phyloP scores from a whole-genome alignment of 2,888 invertebrate species.

The Drosophila siamana region DNA sequence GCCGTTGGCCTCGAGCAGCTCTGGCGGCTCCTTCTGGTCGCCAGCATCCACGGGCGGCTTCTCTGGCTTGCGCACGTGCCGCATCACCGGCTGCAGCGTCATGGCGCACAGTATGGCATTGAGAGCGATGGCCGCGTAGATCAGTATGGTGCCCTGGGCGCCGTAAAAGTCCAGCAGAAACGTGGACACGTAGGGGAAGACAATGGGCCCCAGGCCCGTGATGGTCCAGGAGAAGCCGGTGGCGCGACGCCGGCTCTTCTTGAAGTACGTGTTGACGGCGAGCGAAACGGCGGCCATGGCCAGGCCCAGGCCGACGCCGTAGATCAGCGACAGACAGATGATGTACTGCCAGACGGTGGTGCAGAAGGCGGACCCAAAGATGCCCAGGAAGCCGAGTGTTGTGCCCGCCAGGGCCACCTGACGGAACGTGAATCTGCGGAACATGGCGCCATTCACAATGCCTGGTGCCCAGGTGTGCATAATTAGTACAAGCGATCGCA shows the following conservation, averaged over 20 bases:
- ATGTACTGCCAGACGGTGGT: constrained; percentile 88
- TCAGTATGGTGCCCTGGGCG: constrained; percentile 89
- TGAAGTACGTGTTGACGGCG: constrained; percentile 91
- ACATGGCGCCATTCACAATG: constrained; percentile 90
- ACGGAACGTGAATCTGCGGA: constrained; percentile 89
- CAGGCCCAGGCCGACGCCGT: constrained; percentile 89
- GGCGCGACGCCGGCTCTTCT: constrained; percentile 88
- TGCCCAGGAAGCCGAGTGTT: constrained; percentile 87
- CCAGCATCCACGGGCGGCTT: constrained; percentile 9
- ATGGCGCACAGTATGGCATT: constrained; percentile 89
- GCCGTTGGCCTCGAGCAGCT: constrained; percentile 64
- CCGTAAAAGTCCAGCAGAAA: constrained; percentile 87
- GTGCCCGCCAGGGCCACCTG: constrained; percentile 89
- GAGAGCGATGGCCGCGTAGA: constrained; percentile 89
- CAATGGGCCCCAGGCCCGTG: constrained; percentile 90
- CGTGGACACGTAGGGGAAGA: constrained; percentile 90
- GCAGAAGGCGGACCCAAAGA: constrained; percentile 88
- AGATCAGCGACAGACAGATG: constrained; percentile 88
- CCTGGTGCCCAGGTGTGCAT: constrained; percentile 56
- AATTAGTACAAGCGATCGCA: background rate
- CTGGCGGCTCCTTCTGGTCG: constrained; percentile 42
- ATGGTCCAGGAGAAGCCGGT: constrained; percentile 91
- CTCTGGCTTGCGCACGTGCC: constrained; percentile 87
- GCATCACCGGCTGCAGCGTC: constrained; percentile 90
- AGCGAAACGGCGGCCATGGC: constrained; percentile 89